Base-by-base conservation (phyloP, 1,140 invertebrate species). In the Sarcophaga peregrina region DNA sequence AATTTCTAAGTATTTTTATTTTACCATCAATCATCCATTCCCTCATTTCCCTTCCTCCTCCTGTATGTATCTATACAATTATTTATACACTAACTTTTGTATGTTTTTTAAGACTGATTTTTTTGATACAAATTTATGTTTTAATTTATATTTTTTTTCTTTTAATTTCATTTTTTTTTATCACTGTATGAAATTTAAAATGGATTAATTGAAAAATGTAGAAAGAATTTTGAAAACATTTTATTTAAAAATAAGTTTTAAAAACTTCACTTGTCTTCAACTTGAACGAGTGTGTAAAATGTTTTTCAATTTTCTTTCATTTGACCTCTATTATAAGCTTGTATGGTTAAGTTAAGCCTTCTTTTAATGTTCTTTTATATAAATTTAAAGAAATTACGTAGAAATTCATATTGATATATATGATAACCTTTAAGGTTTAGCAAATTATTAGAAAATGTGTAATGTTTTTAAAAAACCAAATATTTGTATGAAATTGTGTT, bases 21-120 rank as follows among this genome's bases (percentile, higher is more conserved):
- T 5, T 5, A 52, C 8, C 13, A 10, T 52, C 8, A 1, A 9
- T 52, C 13, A 52, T 52, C 13, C 13, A 50, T 8, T 50, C 11
- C 11, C 6, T 8, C 48, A 8, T 50, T 50, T 7, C 48, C 48
- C 6, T 50, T 50, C 7, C 6, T 50, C 50, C 2, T 9, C 25
- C 25, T 37, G 1, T 4, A 1, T 37, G 4, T 37, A 37, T 37
- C 50, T 68, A 17, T 68, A 68, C 17, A 3, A 68, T 68, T 68
- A 13, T 74, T 7, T 73, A 25, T 5, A 45, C 9, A 50, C 48
- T 52, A 37, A 50, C 75, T 25, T 76, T 78, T 75, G 25, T 78
- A 50, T 78, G 75, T 78, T 78, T 78, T 76, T 78, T 74, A 78
- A 78, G 75, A 78, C 75, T 78, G 75, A 78, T 78, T 78, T 78